Evolutionary conservation across 2,888 invertebrate genomes (phyloP).

Genomic region (Caenorhabditis sp.): DNA sequence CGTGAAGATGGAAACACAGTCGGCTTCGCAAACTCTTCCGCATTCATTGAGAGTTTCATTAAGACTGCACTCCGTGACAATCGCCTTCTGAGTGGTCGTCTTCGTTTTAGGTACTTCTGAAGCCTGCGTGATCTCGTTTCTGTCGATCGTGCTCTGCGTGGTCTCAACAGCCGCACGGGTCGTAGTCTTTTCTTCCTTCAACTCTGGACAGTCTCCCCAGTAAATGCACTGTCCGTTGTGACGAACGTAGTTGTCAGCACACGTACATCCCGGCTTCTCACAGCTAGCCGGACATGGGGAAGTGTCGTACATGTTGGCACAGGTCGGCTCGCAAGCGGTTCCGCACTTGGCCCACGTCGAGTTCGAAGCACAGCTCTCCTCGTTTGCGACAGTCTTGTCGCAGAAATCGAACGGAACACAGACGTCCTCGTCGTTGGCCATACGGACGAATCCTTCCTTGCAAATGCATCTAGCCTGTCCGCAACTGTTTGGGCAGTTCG

Average conservation of each 20-base stretch:
- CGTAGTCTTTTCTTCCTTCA: slow-evolving; percentile 29
- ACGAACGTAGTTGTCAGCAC: slow-evolving; percentile 77
- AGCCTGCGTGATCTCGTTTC: slow-evolving; percentile 26
- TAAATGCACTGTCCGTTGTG: slow-evolving; percentile 74
- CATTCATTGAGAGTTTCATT: slow-evolving; percentile 78
- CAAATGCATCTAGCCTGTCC: slow-evolving; percentile 64
- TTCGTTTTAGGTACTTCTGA: slow-evolving; percentile 14
- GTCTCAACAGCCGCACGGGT: slow-evolving; percentile 8
- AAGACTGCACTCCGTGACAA: slow-evolving; percentile 63
- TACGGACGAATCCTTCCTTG: slow-evolving; percentile 75
- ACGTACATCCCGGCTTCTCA: slow-evolving; percentile 76
- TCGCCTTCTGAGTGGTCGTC: slow-evolving; percentile 15
- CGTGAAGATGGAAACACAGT: slow-evolving; percentile 76
- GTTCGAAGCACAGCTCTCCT: slow-evolving; percentile 67
- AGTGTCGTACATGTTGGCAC: slow-evolving; percentile 75
- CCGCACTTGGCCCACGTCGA: slow-evolving; percentile 78
- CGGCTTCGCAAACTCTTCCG: slow-evolving; percentile 77
- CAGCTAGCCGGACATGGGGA: slow-evolving; percentile 75
- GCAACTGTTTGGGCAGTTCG: slow-evolving; percentile 64
- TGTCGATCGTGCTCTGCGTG: slow-evolving; percentile 35
- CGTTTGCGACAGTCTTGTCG: slow-evolving; percentile 58
- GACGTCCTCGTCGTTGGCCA: slow-evolving; percentile 67
- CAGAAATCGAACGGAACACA: slow-evolving; percentile 78
- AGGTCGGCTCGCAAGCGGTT: slow-evolving; percentile 75
- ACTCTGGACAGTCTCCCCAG: slow-evolving; percentile 77